A percentile compares a stretch with the other conserved stretches of the same genome.
Conservation (phyloP, 23 tunicate genomes). For the Trididemnum clinides region DNA sequence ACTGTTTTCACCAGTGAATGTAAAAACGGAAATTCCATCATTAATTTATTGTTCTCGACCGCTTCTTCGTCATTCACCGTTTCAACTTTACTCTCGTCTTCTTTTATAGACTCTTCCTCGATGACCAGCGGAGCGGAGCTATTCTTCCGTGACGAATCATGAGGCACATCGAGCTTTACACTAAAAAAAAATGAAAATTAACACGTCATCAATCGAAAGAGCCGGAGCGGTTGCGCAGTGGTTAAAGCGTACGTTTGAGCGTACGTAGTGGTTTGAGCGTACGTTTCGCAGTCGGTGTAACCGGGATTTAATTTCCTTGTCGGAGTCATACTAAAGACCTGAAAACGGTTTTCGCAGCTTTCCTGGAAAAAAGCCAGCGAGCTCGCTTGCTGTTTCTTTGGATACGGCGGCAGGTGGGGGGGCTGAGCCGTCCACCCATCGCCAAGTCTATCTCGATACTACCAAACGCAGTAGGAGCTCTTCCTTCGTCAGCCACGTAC, state of each 20-base stretch:
- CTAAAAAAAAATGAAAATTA: neutral
- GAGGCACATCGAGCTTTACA: neutral
- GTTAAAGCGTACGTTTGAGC: neutral
- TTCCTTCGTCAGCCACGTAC: too few relatives aligned
- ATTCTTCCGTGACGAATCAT: neutral
- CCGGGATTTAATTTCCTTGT: too few relatives aligned
- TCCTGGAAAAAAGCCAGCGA: neutral
- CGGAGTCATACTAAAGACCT: too few relatives aligned
- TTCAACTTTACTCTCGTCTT: neutral
- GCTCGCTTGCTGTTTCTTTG: neutral
- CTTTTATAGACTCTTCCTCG: neutral
- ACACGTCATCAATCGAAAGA: neutral
- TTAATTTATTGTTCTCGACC: slow-evolving; percentile 38
- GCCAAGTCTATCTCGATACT: too few relatives aligned
- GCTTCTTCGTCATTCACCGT: neutral
- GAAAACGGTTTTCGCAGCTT: neutral
- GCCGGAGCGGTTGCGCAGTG: neutral
- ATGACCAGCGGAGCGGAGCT: too few relatives aligned
- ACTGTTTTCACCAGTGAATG: slow-evolving; percentile 59
- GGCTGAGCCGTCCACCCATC: too few relatives aligned
- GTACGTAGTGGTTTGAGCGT: neutral
- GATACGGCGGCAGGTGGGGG: neutral
- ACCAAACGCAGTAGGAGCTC: too few relatives aligned
- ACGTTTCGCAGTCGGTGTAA: neutral
- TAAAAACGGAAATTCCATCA: slow-evolving; percentile 66